Conservation (phyloP, 2,113 vertebrate genomes). For the Scolopax mira region DNA sequence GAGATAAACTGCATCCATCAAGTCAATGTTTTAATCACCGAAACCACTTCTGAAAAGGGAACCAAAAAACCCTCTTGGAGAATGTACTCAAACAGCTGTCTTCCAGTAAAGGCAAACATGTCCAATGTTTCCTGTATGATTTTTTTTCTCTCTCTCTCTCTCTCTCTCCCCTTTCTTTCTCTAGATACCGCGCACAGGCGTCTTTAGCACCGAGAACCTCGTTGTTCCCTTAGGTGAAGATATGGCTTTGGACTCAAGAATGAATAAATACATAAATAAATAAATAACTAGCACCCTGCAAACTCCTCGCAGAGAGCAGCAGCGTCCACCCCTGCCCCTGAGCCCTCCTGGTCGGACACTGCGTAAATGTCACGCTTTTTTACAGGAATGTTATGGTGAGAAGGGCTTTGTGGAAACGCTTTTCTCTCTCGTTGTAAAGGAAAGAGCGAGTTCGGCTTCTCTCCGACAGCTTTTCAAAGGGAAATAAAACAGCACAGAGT, state of each 20-base stretch:
- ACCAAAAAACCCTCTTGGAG: slow-evolving; percentile 18
- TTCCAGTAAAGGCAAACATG: slow-evolving; percentile 61
- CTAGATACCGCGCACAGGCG: not conserved
- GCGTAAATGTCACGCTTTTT: slow-evolving; percentile 34
- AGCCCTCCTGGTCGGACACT: not conserved
- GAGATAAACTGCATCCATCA: slow-evolving; percentile 41
- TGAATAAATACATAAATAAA: too few relatives aligned
- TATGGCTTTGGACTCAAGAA: not conserved
- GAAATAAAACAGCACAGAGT: slow-evolving; percentile 25
- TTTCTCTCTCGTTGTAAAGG: not conserved
- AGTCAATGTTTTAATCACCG: slow-evolving; percentile 33
- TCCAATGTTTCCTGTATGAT: slow-evolving; percentile 50
- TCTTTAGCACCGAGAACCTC: not conserved
- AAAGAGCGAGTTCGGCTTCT: not conserved
- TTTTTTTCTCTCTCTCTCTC: not conserved
- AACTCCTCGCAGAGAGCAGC: not conserved
- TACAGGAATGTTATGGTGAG: not conserved
- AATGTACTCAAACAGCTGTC: slow-evolving; percentile 52
- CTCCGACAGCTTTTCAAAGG: slow-evolving; percentile 11
- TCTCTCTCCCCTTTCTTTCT: not conserved
- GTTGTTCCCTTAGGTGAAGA: not conserved
- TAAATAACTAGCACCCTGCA: not conserved
- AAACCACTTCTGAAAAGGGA: slow-evolving; percentile 60
- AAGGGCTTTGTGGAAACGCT: not conserved
- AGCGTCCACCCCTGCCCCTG: not conserved